Evolutionary conservation across 2,113 vertebrate species (phyloP), one percentile per base, ranked within the genome.

Genomic region (Onychostoma macrolepis): DNA sequence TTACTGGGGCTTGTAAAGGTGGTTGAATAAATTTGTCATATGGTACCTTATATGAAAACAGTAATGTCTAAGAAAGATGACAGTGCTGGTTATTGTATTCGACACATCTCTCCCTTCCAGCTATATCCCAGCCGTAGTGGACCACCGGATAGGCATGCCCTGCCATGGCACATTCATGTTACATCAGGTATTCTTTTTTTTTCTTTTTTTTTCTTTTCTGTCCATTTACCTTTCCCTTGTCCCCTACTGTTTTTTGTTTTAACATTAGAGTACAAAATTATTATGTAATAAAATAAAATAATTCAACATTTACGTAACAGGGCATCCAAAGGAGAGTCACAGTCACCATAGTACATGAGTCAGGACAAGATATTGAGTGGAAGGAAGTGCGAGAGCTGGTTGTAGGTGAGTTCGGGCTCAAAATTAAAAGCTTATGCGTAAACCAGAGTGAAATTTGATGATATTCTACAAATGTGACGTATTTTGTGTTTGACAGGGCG

Each of bases 91-190:
- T 26, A 75, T 76, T 53, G 17, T 83, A 61, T 85, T 58, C 61
- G 33, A 43, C 43, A 6, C n/a, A 4, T 78, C 83, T 89, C 5
- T 93, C 28, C 94, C 83, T 89, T 21, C 1, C 92, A 99, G 98
- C 87, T 99, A 99, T 89, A 97, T 99, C 83, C 98, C 98, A 19
- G 97, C 98, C 0, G 96, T 97, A 2, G 98, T 99, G 91, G 98
- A 99, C 92, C 98, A 99, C 93, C 96, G 98, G 4, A 96, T 96
- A 24, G 97, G 98, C 61, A 96, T 99, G 96, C 98, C 98, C 0
- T 99, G 98, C 92, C 96, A 98, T 41, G 98, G 98, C 24, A 99
- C 96, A 21, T 99, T 99, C 95, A 94, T 99, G 2, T 96, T 99
- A 48, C 98, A 99, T 91, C 98, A 99, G 97, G 98, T 99, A 90